These are phyloP conservation scores for Sebastes hubbsi DNA, from an alignment of 2,797 vertebrate genomes.

Conservation along the genomic window DNA sequence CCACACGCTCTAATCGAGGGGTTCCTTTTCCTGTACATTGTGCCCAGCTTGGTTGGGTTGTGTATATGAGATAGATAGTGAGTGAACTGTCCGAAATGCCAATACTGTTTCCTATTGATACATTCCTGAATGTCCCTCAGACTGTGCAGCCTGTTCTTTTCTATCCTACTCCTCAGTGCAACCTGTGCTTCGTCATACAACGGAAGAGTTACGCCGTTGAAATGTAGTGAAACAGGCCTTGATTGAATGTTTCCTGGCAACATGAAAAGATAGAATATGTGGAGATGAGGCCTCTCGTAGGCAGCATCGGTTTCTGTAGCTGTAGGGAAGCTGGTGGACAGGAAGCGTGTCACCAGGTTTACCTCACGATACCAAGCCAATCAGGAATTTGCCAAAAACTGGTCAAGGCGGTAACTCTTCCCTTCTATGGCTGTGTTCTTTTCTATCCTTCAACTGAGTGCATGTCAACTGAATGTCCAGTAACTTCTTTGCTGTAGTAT, in stretches of 20 bases:
- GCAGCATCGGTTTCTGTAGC: neutral
- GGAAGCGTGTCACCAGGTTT: conserved; percentile 28
- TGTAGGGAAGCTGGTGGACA: conserved; percentile 13
- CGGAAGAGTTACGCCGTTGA: conserved; percentile 58
- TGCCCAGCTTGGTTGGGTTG: conserved; percentile 35
- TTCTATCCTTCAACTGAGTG: conserved; percentile 82
- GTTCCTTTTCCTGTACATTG: conserved; percentile 25
- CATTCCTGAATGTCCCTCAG: conserved; percentile 77
- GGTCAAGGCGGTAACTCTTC: conserved; percentile 61
- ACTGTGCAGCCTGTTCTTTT: conserved; percentile 72
- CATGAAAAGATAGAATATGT: neutral
- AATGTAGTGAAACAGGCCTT: conserved; percentile 13
- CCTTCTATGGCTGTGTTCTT: conserved; percentile 69
- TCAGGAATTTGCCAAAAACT: conserved; percentile 61
- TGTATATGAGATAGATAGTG: conserved; percentile 42
- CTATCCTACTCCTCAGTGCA: conserved; percentile 63
- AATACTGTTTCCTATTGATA: conserved; percentile 70
- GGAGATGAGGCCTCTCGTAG: neutral
- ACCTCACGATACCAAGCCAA: conserved; percentile 49
- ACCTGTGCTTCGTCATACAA: conserved; percentile 62
- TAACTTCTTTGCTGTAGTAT: conserved; percentile 85
- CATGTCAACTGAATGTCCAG: conserved; percentile 88
- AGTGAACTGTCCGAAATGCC: conserved; percentile 58
- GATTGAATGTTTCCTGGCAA: conserved; percentile 31
- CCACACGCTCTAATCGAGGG: conserved; percentile 25